Percentiles rank a stretch among this genome's conserved stretches.
Evolutionary conservation across 2,888 invertebrate genomes (phyloP).

Genomic region (Rhagonycha lutea): DNA sequence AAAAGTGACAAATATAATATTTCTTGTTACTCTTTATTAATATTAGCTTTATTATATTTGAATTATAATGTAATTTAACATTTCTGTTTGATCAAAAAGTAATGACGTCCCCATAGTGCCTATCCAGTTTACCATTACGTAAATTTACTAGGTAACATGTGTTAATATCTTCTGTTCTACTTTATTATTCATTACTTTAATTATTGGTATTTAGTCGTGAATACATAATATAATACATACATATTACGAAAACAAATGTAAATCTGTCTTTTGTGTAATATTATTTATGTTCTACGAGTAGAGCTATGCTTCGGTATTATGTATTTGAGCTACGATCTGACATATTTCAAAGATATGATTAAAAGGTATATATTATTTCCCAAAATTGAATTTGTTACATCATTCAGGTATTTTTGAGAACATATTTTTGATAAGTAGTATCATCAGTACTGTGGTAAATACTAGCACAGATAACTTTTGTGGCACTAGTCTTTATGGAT

Average conservation of each 20-base stretch:
- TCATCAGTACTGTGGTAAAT: too few species aligned
- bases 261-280: background rate
- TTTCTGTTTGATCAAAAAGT: background rate
- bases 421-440: too few species aligned
- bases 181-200: background rate
- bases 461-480: too few species aligned
- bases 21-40: too few species aligned
- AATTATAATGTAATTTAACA: background rate
- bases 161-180: background rate
- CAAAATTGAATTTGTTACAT: too few species aligned
- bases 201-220: background rate
- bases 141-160: background rate
- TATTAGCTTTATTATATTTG: background rate
- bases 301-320: background rate
- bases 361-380: too few species aligned
- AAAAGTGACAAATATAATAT: too few species aligned
- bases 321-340: background rate
- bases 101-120: background rate
- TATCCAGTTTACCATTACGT: background rate
- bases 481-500: too few species aligned
- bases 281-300: background rate
- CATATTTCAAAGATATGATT: background rate
- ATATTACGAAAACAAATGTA: background rate
- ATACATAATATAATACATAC: background rate
- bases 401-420: too few species aligned